Base-by-base conservation (phyloP, 2,113 vertebrate genomes). In the Strigops habroptila region DNA sequence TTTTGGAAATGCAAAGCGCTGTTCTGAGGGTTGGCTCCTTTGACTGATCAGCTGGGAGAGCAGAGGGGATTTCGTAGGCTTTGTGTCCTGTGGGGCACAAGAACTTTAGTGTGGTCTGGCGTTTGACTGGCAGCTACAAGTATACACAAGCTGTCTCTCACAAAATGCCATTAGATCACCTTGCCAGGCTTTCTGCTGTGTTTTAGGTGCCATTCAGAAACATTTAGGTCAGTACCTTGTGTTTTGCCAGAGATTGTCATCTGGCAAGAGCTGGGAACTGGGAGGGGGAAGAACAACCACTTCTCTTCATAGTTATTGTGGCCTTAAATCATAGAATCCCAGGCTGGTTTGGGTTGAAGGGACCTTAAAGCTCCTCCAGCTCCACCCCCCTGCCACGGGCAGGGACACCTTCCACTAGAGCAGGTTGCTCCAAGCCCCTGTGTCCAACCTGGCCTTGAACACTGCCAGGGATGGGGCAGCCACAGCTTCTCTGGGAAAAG, bases 21-120 rank as follows among this genome's bases (percentile, higher is more conserved):
- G 3, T 35, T 89, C 24, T 31, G 35, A 21, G 24, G 28, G 30
- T 7, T 35, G 55, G 7, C 23, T 85, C 5, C 27, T 70, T 25
- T 1, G 1, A 35, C 37, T 71, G 37, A 9, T 59, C 10, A 11
- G 44, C n/a, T 65, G 31, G 31, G 41, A 31, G 51, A 59, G 37
- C 51, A 28, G 69, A 63, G 55, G 21, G 59, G 41, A 41, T 84
- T 86, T 48, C 0, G 0, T 14, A 43, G 46, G 23, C 35, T 3
- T 44, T 0, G 0, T 0, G 0, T 69, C 48, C 41, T 4, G 5
- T 11, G 57, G 39, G 14, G 11, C 27, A 13, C 2, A 9, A 37
- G 51, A 43, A 31, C 15, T 69, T 33, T 25, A 15, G 21, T 0
- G 1, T 2, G n/a, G 23, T 12, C 27, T 82, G 69, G 55, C 41